Base-by-base conservation (phyloP, 92 coral and sea anemone genomes). In the Plumapathes pennacea region DNA sequence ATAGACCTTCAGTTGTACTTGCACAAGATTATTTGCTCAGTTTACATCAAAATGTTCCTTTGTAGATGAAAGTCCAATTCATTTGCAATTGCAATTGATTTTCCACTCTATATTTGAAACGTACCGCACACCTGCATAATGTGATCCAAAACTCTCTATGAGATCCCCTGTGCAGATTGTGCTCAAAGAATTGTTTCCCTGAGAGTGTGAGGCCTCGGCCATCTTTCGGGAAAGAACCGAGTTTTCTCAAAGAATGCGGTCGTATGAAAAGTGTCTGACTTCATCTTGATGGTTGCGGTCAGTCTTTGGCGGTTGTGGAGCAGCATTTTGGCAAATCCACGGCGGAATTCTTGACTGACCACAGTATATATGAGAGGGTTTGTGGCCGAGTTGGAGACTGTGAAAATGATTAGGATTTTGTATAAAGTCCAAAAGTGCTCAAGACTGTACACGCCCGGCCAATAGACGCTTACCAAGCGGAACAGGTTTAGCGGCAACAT, bases 281-380 rank as follows among this genome's bases (percentile, higher is more conserved):
- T 23, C 8, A 29, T 29, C 3, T 23, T 51, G 38, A 12, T 14
- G 4, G 11, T 25, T 4, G 13, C n/a, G 5, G 38, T 22, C 15
- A 51, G 10, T 26, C 30, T 51, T 30, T 51, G 48, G 25, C 46
- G 22, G 21, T 65, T 23, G 27, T 54, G 27, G 12, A 65, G 22
- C 38, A 67, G 32, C 32, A 75, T 31, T n/a, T 37, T 33, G 17
- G 25, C 36, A 30, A 84, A 78, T 22, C 78, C 90, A 5, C 49
- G 80, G 14, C 90, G 62, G 46, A 84, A 84, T 9, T 84, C 90
- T 24, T 50, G 57, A 51, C 90, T 84, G 20, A 72, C 86, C 8
- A 84, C 39, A 15, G 78, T 72, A 42, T 84, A 84, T 29, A 84
- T 65, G 2, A 84, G 9, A 9, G 90, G 90, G 18, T 84, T 84